Base-by-base conservation (phyloP, 2,888 invertebrate genomes). In the Meteorus colon region DNA sequence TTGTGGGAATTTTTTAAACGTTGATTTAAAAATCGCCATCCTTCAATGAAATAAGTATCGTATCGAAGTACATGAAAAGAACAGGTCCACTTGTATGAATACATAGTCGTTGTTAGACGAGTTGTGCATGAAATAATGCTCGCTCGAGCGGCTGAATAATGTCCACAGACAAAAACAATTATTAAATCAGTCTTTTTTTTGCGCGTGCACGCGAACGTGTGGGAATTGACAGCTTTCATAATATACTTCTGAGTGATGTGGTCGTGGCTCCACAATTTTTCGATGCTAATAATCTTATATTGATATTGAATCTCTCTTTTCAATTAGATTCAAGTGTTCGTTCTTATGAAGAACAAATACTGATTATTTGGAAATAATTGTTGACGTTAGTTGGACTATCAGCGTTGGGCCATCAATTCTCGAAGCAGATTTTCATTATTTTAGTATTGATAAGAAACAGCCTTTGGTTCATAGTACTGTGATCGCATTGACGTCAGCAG, bases 121-220 rank as follows among this genome's bases (percentile, higher is more conserved):
- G 69, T 74, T 62, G 68, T 80, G 80, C 81, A 81, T 82, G 80
- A 82, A 83, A 83, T 81, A 81, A 81, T 75, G 48, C 70, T 75
- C 73, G 41, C 62, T 41, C n/a, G 41, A 62, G 41, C 51, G 48
- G 41, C 62, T 68, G 51, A 62, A 41, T 67, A 71, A 71, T 55
- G 77, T 69, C 74, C 68, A n/a, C 48, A 48, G 48, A 48, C 48
- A 48, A 48, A 16, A 59, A 68, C 71, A 78, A 80, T 81, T 81
- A 81, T 82, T 79, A 80, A 75, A 69, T 60, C 60, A 34, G 69
- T 63, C 29, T 48, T 16, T 48, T 41, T 41, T 12, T 34, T 34
- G 24, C 41, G n/a, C 16, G 5, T 16, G 14, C 48, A n/a, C 16
- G 48, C 4, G 4, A 16, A 48, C 16, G 16, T 48, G 16, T 48